Base-by-base conservation (phyloP, 2,888 invertebrate genomes). In the Rhyacophila evoluta region DNA sequence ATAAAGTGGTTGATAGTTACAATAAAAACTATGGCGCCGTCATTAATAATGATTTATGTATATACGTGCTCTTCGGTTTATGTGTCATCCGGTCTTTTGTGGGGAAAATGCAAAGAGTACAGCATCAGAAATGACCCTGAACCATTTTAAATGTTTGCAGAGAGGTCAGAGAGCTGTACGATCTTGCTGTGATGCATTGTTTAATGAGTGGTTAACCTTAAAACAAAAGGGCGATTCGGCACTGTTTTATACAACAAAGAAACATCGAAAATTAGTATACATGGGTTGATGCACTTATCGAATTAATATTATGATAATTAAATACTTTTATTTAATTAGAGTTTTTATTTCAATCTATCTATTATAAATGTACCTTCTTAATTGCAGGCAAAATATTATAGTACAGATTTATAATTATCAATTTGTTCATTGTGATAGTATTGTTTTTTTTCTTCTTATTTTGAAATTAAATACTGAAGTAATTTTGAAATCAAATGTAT, bases 71-170 rank as follows among this genome's bases (percentile, higher is more conserved):
- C 68, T 68, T 75, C 67, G 72, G 38, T 67, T 55, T 38, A 29
- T 77, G 77, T 67, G 33, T 72, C 75, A 71, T 80, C 80, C 80
- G 80, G 80, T 36, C 69, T 75, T 71, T 80, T 80, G 80, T 77
- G 37, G 27, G 68, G 28, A 39, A 33, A 72, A 74, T 72, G 72
- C 74, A 67, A 74, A 72, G 80, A 71, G 77, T 55, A 27, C 41
- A 67, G 67, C 12, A 69, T 37, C 69, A 72, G 41, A 70, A 25
- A 12, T 75, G 80, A 75, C 78, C 80, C 29, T 78, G 78, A 73
- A 78, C 78, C 73, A 80, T 75, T 75, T 27, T 28, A 69, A n/a
- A 28, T 28, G 15, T n/a, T 27, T n/a, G 27, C 33, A 10, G 33
- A 69, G 69, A 69, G 69, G 33, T 33, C 69, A 69, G 15, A 55